Evolutionary conservation across 2,888 invertebrate genomes (phyloP), one percentile per base, ranked within the genome.

Genomic region (Allygus modestus): DNA sequence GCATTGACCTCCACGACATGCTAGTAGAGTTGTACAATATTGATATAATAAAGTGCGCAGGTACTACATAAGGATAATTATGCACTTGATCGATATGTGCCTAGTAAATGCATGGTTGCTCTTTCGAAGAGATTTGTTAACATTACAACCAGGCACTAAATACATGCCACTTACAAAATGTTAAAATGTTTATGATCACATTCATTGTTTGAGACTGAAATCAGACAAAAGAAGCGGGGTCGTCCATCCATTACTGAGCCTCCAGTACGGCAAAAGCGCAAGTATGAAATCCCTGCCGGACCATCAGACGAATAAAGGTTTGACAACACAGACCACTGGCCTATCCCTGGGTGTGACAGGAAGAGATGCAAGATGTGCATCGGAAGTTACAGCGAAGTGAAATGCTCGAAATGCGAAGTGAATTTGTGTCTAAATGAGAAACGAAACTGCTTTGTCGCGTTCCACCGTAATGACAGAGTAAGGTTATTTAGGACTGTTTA

Each of bases 1-100:
- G 89, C 5, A 89, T 89, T 7, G 89, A 89, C 86, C 85, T 89
- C 9, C 86, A 87, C 65, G 88, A 89, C 84, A 87, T 88, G 84
- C 84, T 89, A 28, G 87, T 88, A n/a, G 87, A 88, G 17, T 86
- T 88, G 41, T 88, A 89, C 83, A 86, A 88, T 58, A 88, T 87
- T 20, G 84, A 87, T 33, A 9, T 88, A n/a, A n/a, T 9, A 81
- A 86, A 69, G 87, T 85, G 9, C 86, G 85, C 20, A 87, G 88
- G 54, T 85, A 84, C 26, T 88, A 88, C 77, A 87, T 87, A 83
- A 87, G 88, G 87, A 85, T 89, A 15, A 33, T 87, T 23, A 87
- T 85, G 58, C 85, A 85, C 20, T 43, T 85, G n/a, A 86, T 87
- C 15, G 85, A 85, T 31, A 77, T 87, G 51, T 71, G 85, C 20